A percentile compares a stretch with the other conserved stretches of the same genome.
phyloP scores from a whole-genome alignment of 2,888 invertebrate species.

The Napeogenes inachia region DNA sequence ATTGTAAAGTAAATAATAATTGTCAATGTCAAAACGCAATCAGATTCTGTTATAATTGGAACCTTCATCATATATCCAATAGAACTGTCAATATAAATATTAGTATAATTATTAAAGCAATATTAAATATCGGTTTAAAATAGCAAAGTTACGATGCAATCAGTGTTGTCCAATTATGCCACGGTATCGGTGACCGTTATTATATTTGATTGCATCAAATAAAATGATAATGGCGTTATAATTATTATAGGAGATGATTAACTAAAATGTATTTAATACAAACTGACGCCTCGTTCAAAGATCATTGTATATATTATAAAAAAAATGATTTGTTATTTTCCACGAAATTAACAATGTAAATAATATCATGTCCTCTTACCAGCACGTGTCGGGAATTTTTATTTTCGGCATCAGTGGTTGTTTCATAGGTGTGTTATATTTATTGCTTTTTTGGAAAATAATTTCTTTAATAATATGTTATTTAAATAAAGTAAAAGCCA shows the following conservation, averaged over 20 bases:
- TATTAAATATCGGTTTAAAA: not conserved
- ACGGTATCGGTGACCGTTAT: not conserved
- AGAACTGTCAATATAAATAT: no score
- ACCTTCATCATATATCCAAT: no score
- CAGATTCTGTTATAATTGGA: no score
- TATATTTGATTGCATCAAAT: constrained; percentile 3
- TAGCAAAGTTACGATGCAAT: not conserved
- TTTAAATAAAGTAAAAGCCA: no score
- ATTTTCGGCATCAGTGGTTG: not conserved
- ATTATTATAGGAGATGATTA: no score
- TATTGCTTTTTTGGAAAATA: no score
- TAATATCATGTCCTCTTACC: constrained; percentile 22
- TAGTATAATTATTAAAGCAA: not conserved
- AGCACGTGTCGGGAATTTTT: constrained; percentile 18
- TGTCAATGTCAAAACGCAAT: not conserved
- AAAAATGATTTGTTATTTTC: constrained; percentile 24
- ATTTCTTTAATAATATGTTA: no score
- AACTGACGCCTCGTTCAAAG: not conserved
- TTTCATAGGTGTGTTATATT: not conserved
- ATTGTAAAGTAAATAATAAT: constrained; percentile 10
- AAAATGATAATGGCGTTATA: not conserved
- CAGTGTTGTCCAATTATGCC: not conserved
- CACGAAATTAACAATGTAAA: constrained; percentile 30
- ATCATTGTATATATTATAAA: constrained; percentile 17
- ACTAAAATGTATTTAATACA: no score